A percentile compares a stretch with the other conserved stretches of the same genome.
phyloP scores from a whole-genome alignment of 2,113 vertebrate genomes.

The Mormyrus lacerda region DNA sequence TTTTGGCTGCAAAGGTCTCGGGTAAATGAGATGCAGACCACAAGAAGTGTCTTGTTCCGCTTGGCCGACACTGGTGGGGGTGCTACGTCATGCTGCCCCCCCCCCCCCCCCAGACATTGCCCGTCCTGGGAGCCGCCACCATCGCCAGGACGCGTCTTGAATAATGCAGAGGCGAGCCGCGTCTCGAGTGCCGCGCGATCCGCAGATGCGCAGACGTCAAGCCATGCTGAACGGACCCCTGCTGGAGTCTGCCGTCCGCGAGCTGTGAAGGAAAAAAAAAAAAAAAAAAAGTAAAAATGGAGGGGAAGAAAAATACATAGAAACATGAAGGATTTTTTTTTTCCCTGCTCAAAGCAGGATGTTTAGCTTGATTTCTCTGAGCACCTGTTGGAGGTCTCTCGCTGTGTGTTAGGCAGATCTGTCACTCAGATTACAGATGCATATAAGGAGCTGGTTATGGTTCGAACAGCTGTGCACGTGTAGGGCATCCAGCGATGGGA shows the following conservation, averaged over 20 bases:
- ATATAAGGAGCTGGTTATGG: background rate
- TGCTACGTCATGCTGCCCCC: background rate
- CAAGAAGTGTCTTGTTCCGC: conserved; percentile 3
- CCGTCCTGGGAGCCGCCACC: background rate
- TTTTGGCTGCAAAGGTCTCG: background rate
- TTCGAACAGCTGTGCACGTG: background rate
- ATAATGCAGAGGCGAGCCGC: background rate
- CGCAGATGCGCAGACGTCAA: background rate
- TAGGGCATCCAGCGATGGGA: background rate
- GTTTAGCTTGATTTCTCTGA: background rate
- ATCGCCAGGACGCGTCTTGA: background rate
- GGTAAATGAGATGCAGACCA: background rate
- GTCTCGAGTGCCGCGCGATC: background rate
- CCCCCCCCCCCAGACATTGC: background rate
- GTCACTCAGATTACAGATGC: background rate
- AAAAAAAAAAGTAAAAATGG: background rate
- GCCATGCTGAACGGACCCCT: background rate
- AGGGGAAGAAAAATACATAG: background rate
- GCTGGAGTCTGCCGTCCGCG: background rate
- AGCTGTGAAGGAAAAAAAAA: background rate
- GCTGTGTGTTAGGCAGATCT: background rate
- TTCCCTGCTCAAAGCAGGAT: background rate
- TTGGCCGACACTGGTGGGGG: conserved; percentile 2
- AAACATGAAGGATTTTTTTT: background rate
- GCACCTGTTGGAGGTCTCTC: background rate